phyloP scores from a whole-genome alignment of 2,888 invertebrate genomes.

The Eupsilia transversa region DNA sequence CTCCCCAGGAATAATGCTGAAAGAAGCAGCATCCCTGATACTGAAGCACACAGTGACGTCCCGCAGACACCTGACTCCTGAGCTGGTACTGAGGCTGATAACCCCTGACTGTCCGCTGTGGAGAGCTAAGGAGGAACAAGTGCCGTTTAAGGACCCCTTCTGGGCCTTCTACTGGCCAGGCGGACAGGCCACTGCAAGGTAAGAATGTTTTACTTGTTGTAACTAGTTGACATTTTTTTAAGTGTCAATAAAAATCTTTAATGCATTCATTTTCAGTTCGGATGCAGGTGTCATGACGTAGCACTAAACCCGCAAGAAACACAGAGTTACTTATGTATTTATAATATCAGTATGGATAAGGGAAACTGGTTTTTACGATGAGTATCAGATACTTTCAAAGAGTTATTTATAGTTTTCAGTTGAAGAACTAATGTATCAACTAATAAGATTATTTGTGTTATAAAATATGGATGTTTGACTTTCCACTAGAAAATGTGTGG shows the following conservation, averaged over 20 bases:
- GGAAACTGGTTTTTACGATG: background rate
- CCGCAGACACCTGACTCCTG: slow-evolving; percentile 92
- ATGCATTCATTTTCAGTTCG: too few species aligned
- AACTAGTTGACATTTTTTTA: background rate
- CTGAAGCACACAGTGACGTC: slow-evolving; percentile 80
- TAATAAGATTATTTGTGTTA: too few species aligned
- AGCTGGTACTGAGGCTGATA: slow-evolving; percentile 91
- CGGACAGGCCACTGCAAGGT: slow-evolving; percentile 93
- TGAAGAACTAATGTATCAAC: slow-evolving; percentile 8
- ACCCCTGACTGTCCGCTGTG: slow-evolving; percentile 92
- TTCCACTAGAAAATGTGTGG: too few species aligned
- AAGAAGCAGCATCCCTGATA: slow-evolving; percentile 75
- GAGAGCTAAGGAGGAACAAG: slow-evolving; percentile 80
- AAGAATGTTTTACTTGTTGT: slow-evolving; percentile 9
- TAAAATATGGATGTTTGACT: background rate
- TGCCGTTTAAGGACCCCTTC: slow-evolving; percentile 91
- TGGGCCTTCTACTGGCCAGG: slow-evolving; percentile 96
- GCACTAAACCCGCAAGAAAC: too few species aligned
- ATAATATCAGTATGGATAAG: background rate
- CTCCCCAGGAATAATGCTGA: slow-evolving; percentile 72
- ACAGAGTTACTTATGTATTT: background rate
- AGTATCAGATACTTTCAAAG: background rate
- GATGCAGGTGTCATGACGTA: too few species aligned
- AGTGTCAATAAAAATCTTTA: too few species aligned
- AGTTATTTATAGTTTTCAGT: slow-evolving; percentile 13